These are phyloP conservation scores for Sinocyclocheilus grahami DNA, from an alignment of 2,113 vertebrate species.

Conservation along the genomic window DNA sequence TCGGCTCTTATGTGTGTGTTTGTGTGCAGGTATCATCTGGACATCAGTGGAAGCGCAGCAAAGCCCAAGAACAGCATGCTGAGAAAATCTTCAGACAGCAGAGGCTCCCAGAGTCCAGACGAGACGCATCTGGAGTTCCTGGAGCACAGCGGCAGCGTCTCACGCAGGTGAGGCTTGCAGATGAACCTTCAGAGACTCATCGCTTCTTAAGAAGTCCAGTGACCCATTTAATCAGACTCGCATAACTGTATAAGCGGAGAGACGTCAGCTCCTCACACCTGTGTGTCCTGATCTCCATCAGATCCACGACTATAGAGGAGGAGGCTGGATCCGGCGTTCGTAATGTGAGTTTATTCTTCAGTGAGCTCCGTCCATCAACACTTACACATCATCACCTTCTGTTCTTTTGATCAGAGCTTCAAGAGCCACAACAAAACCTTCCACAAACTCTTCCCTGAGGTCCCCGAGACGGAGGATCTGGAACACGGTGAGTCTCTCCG, in stretches of 20 bases:
- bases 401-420: constrained; percentile 62
- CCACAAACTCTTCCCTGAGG: constrained; percentile 77
- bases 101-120: constrained; percentile 64
- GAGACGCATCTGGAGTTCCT: constrained; percentile 54
- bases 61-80: constrained; percentile 46
- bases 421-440: constrained; percentile 71
- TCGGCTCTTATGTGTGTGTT: background rate
- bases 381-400: background rate
- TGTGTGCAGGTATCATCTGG: constrained; percentile 6
- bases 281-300: constrained; percentile 37
- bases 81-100: constrained; percentile 49
- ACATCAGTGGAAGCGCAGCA: constrained; percentile 39
- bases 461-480: constrained; percentile 69
- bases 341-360: constrained; percentile 47
- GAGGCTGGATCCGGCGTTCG: constrained; percentile 35
- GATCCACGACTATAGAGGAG: constrained; percentile 60
- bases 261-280: no score
- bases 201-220: background rate
- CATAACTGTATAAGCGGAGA: no score
- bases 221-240: background rate
- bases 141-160: constrained; percentile 8
- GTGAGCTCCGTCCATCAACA: background rate
- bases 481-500: constrained; percentile 70
- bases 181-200: no score
- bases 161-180: constrained; percentile 38